Evolutionary conservation across 2,113 vertebrate species (phyloP).

Genomic region (Scomber japonicus): DNA sequence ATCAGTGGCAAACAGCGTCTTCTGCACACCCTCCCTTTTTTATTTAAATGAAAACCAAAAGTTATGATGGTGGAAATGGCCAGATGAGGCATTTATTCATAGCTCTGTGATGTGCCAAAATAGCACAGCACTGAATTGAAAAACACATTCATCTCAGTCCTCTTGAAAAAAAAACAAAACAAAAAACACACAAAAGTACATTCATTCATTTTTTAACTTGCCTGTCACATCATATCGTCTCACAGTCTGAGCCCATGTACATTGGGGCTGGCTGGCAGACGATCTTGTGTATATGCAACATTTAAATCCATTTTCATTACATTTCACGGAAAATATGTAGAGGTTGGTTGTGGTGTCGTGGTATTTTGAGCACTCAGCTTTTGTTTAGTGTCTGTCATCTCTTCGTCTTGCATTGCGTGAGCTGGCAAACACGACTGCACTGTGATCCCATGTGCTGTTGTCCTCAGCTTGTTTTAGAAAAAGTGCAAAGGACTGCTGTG

Average conservation of each 20-base stretch:
- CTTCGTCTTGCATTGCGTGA: constrained; percentile 29
- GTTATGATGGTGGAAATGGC: constrained; percentile 27
- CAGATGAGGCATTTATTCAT: constrained; percentile 10
- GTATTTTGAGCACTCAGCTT: constrained; percentile 35
- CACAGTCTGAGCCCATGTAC: constrained; percentile 8
- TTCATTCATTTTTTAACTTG: neutral
- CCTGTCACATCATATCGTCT: constrained; percentile 12
- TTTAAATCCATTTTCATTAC: constrained; percentile 50
- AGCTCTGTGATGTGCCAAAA: neutral
- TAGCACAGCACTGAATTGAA: neutral
- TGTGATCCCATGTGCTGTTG: constrained; percentile 10
- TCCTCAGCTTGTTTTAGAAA: constrained; percentile 45
- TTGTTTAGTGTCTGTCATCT: constrained; percentile 63
- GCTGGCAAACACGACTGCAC: neutral
- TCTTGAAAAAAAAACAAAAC: neutral
- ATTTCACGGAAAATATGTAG: constrained; percentile 66
- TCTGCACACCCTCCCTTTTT: neutral
- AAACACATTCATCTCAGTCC: neutral
- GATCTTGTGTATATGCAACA: constrained; percentile 13
- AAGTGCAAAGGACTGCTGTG: neutral
- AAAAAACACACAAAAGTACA: neutral
- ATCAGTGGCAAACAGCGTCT: constrained; percentile 3
- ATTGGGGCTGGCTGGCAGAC: constrained; percentile 5
- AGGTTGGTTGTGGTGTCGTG: constrained; percentile 48
- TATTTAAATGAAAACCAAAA: constrained; percentile 23